Evolutionary conservation across 2,888 invertebrate genomes (phyloP), one percentile per base, ranked within the genome.

Genomic region (Aphelenchoides bicaudatus): DNA sequence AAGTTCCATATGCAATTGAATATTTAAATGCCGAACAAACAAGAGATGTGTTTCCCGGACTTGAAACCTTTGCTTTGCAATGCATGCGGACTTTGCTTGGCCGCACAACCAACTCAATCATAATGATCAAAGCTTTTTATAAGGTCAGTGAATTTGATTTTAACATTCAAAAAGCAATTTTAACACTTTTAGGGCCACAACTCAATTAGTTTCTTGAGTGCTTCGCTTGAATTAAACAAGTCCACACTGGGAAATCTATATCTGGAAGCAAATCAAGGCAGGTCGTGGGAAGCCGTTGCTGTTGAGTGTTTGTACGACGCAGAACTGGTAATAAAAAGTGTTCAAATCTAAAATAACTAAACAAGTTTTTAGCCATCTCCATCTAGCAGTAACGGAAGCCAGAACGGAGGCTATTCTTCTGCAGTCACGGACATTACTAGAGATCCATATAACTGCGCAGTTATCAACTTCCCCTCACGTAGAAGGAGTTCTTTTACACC

Each of bases 401-500:
- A 54, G 4, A 49, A 63, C 8, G n/a, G n/a, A n/a, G 56, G 50
- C 2, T 46, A 61, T 3, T 63, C 63, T 34, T 39, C 63, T 4
- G 63, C 53, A 1, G 52, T 16, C 16, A 56, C 55, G 29, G 53
- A 56, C 19, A 39, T 51, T 19, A 37, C 37, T 16, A 51, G 31
- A 8, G 31, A 56, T 29, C 56, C 27, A 13, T n/a, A 38, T 21
- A 25, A 67, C 38, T 66, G 63, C 47, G 61, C 63, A 21, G 65
- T 71, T 5, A 58, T 74, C 49, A 74, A 73, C 47, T 74, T 72
- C 34, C 74, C n/a, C 74, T 16, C 62, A 69, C n/a, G 57, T 61
- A 2, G 74, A 73, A 56, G 74, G 74, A 3, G 65, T 74, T 23
- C 64, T 74, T 19, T 61, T 74, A 16, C 74, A 74, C 37, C 74